These are phyloP conservation scores for Poecilia gillii DNA, from an alignment of 2,797 vertebrate genomes.

Conservation along the genomic window DNA sequence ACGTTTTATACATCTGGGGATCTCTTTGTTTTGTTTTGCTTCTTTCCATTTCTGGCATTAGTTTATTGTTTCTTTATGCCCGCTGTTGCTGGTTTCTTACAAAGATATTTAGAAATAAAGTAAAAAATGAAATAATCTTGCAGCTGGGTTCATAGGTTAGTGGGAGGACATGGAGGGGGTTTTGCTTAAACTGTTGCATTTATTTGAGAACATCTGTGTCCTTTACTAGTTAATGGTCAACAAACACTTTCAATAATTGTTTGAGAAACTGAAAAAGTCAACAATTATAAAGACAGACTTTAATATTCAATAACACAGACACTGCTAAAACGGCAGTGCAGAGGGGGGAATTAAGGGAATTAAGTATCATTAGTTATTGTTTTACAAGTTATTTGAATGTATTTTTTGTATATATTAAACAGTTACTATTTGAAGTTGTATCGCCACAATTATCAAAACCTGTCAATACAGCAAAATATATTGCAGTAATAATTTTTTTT, in stretches of 20 bases:
- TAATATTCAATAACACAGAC: neutral
- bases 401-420: neutral
- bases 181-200: neutral
- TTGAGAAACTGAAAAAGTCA: neutral
- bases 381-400: neutral
- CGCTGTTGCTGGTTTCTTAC: neutral
- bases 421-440: neutral
- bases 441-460: neutral
- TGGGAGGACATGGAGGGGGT: neutral
- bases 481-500: neutral
- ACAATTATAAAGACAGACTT: neutral
- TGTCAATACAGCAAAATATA: neutral
- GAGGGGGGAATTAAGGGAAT: neutral
- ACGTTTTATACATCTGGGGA: neutral
- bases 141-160: neutral
- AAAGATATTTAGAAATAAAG: neutral
- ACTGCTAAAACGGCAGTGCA: neutral
- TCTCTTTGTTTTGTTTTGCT: neutral
- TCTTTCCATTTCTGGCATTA: neutral
- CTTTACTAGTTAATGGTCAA: neutral
- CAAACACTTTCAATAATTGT: neutral
- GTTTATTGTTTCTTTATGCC: neutral
- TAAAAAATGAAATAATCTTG: neutral
- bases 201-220: neutral
- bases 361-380: neutral